These are phyloP conservation scores for Eucera pruinosa DNA, from an alignment of 2,888 invertebrate genomes.

Conservation along the genomic window DNA sequence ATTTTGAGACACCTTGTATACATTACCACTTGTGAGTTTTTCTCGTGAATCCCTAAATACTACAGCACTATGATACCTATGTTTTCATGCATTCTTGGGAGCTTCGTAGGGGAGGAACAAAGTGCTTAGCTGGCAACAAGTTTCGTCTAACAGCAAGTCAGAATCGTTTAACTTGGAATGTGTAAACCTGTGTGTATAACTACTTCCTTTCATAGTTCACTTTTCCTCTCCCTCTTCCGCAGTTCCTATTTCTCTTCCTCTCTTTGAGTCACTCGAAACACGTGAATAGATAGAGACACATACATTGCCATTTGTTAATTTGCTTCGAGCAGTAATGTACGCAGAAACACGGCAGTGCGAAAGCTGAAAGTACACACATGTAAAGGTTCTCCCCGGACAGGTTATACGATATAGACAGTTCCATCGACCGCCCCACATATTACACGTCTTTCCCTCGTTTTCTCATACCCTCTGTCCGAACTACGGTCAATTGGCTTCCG, in stretches of 20 bases:
- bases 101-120: background rate
- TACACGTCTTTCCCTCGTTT: conserved; percentile 64
- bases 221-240: background rate
- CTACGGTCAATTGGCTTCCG: conserved; percentile 72
- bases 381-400: conserved; percentile 24
- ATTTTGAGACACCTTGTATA: too few species aligned
- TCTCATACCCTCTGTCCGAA: conserved; percentile 53
- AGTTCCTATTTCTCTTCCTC: background rate
- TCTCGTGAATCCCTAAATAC: too few species aligned
- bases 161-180: background rate
- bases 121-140: conserved; percentile 11
- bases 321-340: conserved; percentile 14
- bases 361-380: conserved; percentile 10
- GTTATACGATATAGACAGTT: conserved; percentile 44
- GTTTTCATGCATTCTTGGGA: background rate
- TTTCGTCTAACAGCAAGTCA: background rate
- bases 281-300: too few species aligned
- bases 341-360: conserved; percentile 12
- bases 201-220: background rate
- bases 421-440: conserved; percentile 79
- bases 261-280: background rate
- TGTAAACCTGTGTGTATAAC: conserved; percentile 1
- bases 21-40: too few species aligned
- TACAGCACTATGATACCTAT: too few species aligned
- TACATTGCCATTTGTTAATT: conserved; percentile 31